Evolutionary conservation across 2,888 invertebrate genomes (phyloP).

Genomic region (Encarsia formosa): DNA sequence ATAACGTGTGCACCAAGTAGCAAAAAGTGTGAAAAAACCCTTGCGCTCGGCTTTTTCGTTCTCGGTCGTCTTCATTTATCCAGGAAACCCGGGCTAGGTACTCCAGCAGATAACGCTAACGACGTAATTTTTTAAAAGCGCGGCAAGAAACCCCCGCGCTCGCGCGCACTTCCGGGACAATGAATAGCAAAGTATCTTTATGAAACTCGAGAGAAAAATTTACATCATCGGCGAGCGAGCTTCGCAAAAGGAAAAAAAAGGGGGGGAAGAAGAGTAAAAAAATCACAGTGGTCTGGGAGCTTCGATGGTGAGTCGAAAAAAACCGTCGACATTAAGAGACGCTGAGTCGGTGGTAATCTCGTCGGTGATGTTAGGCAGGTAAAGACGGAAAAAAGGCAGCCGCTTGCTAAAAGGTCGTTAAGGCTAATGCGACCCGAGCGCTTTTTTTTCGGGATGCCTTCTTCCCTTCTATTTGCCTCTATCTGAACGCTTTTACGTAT

Average conservation of each 20-base stretch:
- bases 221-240: constrained; percentile 9
- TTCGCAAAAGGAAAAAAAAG: not conserved
- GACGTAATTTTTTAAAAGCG: constrained; percentile 21
- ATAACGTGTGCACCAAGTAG: too few species aligned
- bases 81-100: not conserved
- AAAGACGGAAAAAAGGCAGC: constrained; percentile 27
- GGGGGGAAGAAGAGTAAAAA: not conserved
- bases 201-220: constrained; percentile 19
- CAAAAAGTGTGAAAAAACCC: too few species aligned
- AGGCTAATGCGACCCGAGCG: constrained; percentile 35
- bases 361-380: not conserved
- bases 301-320: constrained; percentile 6
- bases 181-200: constrained; percentile 14
- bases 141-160: constrained; percentile 9
- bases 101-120: constrained; percentile 11
- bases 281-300: too few species aligned
- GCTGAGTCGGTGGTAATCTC: constrained; percentile 24
- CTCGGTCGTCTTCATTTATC: too few species aligned
- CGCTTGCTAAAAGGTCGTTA: constrained; percentile 39
- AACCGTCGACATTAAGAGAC: constrained; percentile 30
- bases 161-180: not conserved
- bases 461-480: constrained; percentile 3
- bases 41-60: too few species aligned
- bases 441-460: too few species aligned
- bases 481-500: not conserved